Percentiles rank a stretch among this genome's conserved stretches.
These are phyloP conservation scores for Enoplosus armatus DNA, from an alignment of 2,797 vertebrate genomes.

Conservation along the genomic window DNA sequence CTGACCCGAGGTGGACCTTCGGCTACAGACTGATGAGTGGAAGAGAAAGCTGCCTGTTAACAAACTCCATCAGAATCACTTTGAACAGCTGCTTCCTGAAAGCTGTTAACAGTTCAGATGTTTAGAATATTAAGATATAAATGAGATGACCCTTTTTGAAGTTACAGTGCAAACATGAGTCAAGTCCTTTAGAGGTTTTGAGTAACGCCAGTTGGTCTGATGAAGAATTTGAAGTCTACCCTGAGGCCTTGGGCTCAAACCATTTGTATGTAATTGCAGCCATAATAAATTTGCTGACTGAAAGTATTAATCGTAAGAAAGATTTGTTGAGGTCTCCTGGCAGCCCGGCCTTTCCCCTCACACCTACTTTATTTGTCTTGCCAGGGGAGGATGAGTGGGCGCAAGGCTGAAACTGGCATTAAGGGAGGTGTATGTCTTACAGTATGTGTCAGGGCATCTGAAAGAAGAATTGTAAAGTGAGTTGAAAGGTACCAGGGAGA, in stretches of 20 bases:
- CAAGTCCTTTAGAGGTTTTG: background rate
- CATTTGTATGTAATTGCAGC: background rate
- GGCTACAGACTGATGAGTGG: conserved; percentile 18
- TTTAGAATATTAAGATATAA: conserved; percentile 45
- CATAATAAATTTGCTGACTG: background rate
- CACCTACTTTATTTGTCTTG: conserved; percentile 61
- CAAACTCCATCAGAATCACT: conserved; percentile 23
- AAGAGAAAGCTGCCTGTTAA: conserved; percentile 27
- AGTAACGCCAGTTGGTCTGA: background rate
- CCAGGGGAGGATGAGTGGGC: conserved; percentile 31
- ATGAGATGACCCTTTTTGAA: conserved; percentile 38
- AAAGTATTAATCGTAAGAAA: no score
- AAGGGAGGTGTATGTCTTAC: conserved; percentile 5
- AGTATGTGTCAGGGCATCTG: background rate
- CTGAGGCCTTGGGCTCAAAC: background rate
- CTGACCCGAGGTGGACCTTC: conserved; percentile 31
- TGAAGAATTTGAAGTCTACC: conserved; percentile 26
- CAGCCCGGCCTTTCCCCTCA: conserved; percentile 11
- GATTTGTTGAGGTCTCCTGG: conserved; percentile 54
- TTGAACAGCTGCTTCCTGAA: conserved; percentile 27
- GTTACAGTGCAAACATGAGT: conserved; percentile 16
- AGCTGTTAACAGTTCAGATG: conserved; percentile 26
- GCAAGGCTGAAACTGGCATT: conserved; percentile 4
- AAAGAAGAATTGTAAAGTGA: conserved; percentile 9
- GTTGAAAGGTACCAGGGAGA: conserved; percentile 19